Base-by-base conservation (phyloP, 2,888 invertebrate genomes). In the Tenthredo amoena region DNA sequence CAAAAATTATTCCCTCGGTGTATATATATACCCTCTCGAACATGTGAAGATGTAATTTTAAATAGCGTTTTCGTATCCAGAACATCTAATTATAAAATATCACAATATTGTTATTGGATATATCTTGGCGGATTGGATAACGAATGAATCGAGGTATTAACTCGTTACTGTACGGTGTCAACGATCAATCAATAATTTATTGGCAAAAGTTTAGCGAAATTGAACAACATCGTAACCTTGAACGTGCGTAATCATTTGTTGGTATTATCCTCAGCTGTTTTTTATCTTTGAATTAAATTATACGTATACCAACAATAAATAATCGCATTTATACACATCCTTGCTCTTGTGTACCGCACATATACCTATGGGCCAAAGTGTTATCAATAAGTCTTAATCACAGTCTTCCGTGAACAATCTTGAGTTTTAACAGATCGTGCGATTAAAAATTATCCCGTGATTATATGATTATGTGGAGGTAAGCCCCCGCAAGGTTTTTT, bases 151-250 rank as follows among this genome's bases (percentile, higher is more conserved):
- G 15, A 34, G 12, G 68, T 68, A 15, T 26, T 68, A 68, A 68
- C 68, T 34, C 26, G 68, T 68, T 68, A 34, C 26, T 12, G 6
- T 68, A 34, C 7, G 34, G 34, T 68, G 34, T 68, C 68, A 68
- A 26, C 68, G 68, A 68, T 68, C 18, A 34, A 68, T 68, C 68
- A 68, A 34, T 34, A 18, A 68, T 68, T 18, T 68, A 68, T 68
- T 68, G 68, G 68, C 34, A 68, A 68, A 68, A 68, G 15, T 68
- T 34, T 12, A 68, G 26, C 68, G 18, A 68, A 68, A 34, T 68
- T 68, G 6, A 68, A 68, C 7, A 68, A 68, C 68, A 68, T 34
- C 68, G 10, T 68, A 68, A 68, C 68, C 68, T 68, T 68, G 68
- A 26, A 31, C 68, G 68, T 34, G 34, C 34, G 68, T 68, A 68